phyloP scores from a whole-genome alignment of 2,113 vertebrate genomes.

The Turdus rufiventris region DNA sequence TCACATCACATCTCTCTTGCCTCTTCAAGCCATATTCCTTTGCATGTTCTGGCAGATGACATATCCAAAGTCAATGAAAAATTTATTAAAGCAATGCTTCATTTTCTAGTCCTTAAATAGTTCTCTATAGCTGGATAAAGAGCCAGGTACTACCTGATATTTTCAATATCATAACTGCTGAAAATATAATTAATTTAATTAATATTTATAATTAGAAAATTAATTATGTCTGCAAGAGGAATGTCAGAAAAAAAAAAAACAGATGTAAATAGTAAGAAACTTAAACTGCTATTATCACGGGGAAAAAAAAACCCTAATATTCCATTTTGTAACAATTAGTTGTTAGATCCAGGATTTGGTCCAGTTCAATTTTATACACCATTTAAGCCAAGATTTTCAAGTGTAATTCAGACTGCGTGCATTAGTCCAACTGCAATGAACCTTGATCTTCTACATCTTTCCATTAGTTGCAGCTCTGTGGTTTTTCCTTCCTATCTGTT shows the following conservation, averaged over 20 bases:
- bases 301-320: neutral
- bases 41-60: neutral
- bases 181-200: neutral
- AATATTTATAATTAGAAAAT: neutral
- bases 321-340: neutral
- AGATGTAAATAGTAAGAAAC: neutral
- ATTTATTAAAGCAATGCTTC: neutral
- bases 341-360: neutral
- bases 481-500: neutral
- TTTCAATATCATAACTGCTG: neutral
- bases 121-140: neutral
- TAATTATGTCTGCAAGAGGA: neutral
- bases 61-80: neutral
- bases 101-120: neutral
- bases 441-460: neutral
- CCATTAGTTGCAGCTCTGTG: neutral
- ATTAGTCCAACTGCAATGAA: neutral
- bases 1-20: neutral
- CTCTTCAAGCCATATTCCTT: neutral
- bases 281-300: neutral
- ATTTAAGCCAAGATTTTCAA: neutral
- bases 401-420: neutral
- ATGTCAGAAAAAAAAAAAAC: neutral
- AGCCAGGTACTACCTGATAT: neutral
- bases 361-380: neutral